A percentile compares a stretch with the other conserved stretches of the same genome.
phyloP scores from a whole-genome alignment of 1,140 invertebrate genomes.

The Tenebrio molitor region DNA sequence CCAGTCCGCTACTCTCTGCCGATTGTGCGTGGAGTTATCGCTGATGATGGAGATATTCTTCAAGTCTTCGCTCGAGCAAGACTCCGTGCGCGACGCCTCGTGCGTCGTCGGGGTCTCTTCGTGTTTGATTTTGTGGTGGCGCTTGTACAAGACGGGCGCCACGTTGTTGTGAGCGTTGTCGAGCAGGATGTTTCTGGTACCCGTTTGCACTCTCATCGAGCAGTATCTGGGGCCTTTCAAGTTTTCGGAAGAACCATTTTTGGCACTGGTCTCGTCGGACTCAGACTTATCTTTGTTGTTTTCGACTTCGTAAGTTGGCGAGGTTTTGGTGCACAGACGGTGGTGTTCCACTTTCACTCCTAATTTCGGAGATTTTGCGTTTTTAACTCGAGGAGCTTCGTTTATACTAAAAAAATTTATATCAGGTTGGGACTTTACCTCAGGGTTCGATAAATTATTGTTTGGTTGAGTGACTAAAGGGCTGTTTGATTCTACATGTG shows the following conservation, averaged over 20 bases:
- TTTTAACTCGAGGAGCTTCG: slow-evolving; percentile 32
- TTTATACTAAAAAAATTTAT: slow-evolving; percentile 32
- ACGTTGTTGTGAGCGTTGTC: slow-evolving; percentile 80
- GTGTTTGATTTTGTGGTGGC: slow-evolving; percentile 64
- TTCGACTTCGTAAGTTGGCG: slow-evolving; percentile 58
- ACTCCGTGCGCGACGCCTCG: slow-evolving; percentile 47
- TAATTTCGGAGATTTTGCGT: slow-evolving; percentile 5
- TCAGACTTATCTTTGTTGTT: slow-evolving; percentile 59
- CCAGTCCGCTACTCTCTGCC: slow-evolving; percentile 62
- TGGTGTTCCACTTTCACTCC: slow-evolving; percentile 68
- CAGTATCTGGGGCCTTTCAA: slow-evolving; percentile 76
- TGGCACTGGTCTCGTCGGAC: slow-evolving; percentile 62
- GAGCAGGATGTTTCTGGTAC: slow-evolving; percentile 82
- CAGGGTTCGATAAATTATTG: slow-evolving; percentile 6
- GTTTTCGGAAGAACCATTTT: slow-evolving; percentile 58
- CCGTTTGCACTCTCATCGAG: slow-evolving; percentile 78
- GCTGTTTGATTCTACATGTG: not conserved
- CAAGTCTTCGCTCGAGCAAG: slow-evolving; percentile 53
- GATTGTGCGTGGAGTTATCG: slow-evolving; percentile 59
- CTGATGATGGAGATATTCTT: slow-evolving; percentile 53
- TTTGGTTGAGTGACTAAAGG: not conserved
- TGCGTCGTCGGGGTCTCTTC: slow-evolving; percentile 62
- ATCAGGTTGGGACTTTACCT: slow-evolving; percentile 46
- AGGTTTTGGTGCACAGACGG: slow-evolving; percentile 69
- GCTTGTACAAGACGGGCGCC: slow-evolving; percentile 76